These are phyloP conservation scores for Athalia rosae DNA, from an alignment of 2,888 invertebrate genomes.

Conservation along the genomic window DNA sequence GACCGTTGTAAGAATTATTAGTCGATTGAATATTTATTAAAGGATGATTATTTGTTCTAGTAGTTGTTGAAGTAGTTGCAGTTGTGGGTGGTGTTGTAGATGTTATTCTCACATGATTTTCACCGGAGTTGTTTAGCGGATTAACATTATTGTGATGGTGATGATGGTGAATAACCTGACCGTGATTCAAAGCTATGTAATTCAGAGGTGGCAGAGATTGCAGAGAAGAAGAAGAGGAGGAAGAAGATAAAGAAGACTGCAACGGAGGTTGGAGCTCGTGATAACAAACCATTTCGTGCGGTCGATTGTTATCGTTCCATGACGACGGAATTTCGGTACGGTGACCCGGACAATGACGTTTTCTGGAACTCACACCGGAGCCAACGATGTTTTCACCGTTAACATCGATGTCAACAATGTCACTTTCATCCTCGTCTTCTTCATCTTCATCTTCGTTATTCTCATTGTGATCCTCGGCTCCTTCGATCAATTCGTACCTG, in stretches of 20 bases:
- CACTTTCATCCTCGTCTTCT: constrained; percentile 59
- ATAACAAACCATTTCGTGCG: constrained; percentile 68
- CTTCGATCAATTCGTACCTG: constrained; percentile 9
- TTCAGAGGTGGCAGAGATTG: constrained; percentile 62
- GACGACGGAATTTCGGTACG: constrained; percentile 60
- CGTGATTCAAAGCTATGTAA: constrained; percentile 71
- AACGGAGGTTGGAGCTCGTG: constrained; percentile 71
- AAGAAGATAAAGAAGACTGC: no score
- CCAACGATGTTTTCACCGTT: no score
- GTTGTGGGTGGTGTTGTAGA: not conserved
- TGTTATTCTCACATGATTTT: not conserved
- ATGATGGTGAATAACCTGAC: constrained; percentile 68
- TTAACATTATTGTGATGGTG: no score
- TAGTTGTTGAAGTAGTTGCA: constrained; percentile 67
- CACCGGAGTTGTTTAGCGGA: no score
- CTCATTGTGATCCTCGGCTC: constrained; percentile 61
- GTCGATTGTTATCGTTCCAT: constrained; percentile 58
- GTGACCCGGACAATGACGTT: constrained; percentile 60
- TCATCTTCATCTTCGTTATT: constrained; percentile 57
- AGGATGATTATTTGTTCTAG: constrained; percentile 54
- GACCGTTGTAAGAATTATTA: constrained; percentile 67
- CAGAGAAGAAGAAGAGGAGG: no score
- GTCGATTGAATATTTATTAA: no score
- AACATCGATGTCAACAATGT: constrained; percentile 51
- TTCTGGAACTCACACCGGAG: constrained; percentile 58